Base-by-base conservation (phyloP, 2,113 vertebrate genomes). In the Peromyscus maniculatus region DNA sequence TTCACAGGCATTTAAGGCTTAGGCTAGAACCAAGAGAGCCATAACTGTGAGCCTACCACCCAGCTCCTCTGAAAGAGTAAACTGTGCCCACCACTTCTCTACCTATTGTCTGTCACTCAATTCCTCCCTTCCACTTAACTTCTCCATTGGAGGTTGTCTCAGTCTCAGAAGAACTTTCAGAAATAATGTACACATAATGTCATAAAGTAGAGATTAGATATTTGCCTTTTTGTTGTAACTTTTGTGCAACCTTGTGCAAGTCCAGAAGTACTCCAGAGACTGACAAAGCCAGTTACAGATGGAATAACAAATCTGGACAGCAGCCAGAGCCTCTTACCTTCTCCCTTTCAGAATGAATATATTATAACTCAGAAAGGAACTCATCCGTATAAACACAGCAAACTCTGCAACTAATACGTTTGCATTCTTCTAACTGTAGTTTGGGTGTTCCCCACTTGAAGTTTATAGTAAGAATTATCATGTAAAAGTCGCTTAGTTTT, bases 111-210 rank as follows among this genome's bases (percentile, higher is more conserved):
- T 52, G 52, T 52, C 52, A 43, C 9, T 71, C 52, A 24, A 1
- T 36, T 79, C 69, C 46, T 52, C 28, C 43, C 31, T 16, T 55
- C 75, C 71, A 88, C 24, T 28, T 26, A 46, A 88, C 21, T 87
- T 91, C 87, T 91, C 75, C 93, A 31, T 33, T 89, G 64, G 92
- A 28, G 31, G 12, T 49, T 80, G 95, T 52, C 21, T 66, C 28
- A 86, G 16, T 59, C 21, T 71, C 74, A 75, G 62, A 43, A 52
- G n/a, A 39, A 55, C 57, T 91, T 97, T 95, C 26, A 88, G 75
- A 95, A 93, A 92, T 49, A 13, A 59, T 52, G 36, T 22, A 91
- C n/a, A 96, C 79, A 84, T 59, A 91, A 43, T 82, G 77, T 66
- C 86, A 57, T 7, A 62, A 72, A 87, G 71, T 55, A 72, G 57